A percentile compares a stretch with the other conserved stretches of the same genome.
Evolutionary conservation across 2,113 vertebrate species (phyloP).

Genomic region (Aldabrachelys gigantea): DNA sequence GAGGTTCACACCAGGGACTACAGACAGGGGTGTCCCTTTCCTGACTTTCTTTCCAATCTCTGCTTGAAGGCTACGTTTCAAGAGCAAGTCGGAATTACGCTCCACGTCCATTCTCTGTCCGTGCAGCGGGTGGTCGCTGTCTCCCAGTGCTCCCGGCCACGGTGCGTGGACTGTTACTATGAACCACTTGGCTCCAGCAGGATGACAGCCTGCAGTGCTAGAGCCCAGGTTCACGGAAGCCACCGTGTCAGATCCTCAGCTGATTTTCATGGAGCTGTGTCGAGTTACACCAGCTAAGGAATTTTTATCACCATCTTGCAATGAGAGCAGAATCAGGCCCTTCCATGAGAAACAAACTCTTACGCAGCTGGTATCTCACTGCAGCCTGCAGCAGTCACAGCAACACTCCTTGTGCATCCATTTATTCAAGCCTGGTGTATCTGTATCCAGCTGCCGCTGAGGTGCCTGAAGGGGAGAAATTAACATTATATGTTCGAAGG

Average conservation of each 20-base stretch:
- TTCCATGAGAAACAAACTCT: neutral
- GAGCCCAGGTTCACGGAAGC: neutral
- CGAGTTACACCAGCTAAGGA: neutral
- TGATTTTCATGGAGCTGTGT: rapidly evolving
- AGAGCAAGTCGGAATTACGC: neutral
- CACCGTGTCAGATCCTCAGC: neutral
- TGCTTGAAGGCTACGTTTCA: neutral
- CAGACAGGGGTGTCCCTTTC: neutral
- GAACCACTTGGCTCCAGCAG: neutral
- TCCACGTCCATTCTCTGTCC: neutral
- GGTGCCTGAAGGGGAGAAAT: neutral
- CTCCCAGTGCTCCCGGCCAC: neutral
- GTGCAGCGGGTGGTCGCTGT: neutral
- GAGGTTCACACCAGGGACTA: neutral
- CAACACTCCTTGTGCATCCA: neutral
- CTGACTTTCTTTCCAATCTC: neutral
- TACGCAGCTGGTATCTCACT: neutral
- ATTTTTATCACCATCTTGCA: neutral
- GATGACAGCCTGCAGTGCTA: neutral
- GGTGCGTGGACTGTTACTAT: neutral
- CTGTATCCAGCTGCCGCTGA: neutral
- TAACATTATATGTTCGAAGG: neutral
- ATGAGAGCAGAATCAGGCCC: neutral
- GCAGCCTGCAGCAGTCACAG: neutral
- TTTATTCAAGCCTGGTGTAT: neutral